Percentiles rank a stretch among this genome's conserved stretches.
phyloP scores from a whole-genome alignment of 2,113 vertebrate genomes.

The Nerophis ophidion region DNA sequence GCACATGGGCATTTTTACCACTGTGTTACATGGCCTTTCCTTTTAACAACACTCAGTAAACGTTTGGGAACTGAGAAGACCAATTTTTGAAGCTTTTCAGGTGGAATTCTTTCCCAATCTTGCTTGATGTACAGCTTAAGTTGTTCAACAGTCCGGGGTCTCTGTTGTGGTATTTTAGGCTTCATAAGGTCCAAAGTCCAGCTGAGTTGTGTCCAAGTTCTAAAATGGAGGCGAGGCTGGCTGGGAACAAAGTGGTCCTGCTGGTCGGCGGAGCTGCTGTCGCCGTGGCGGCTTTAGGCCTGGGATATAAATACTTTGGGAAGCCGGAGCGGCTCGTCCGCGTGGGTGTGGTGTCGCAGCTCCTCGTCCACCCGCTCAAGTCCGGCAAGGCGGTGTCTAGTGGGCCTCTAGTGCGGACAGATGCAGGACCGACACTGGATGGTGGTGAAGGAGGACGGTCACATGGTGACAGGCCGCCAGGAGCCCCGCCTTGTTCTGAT shows the following conservation, averaged over 20 bases:
- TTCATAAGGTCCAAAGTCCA: slow-evolving; percentile 7
- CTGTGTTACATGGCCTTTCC: too few relatives aligned
- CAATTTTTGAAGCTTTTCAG: too few relatives aligned
- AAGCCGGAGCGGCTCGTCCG: slow-evolving; percentile 53
- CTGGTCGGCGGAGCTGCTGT: slow-evolving; percentile 57
- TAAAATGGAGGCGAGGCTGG: slow-evolving; percentile 46
- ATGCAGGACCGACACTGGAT: slow-evolving; percentile 89
- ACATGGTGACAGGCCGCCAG: slow-evolving; percentile 85
- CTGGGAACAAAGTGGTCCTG: slow-evolving; percentile 28
- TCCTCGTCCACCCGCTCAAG: slow-evolving; percentile 84
- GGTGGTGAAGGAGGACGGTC: slow-evolving; percentile 80
- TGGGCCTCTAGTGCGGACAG: slow-evolving; percentile 77
- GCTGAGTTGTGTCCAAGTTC: neutral
- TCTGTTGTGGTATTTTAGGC: too few relatives aligned
- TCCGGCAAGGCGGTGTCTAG: slow-evolving; percentile 76
- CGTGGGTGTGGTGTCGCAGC: slow-evolving; percentile 78
- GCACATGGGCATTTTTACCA: too few relatives aligned
- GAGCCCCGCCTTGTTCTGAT: slow-evolving; percentile 83
- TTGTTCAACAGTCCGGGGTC: too few relatives aligned
- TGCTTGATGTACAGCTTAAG: too few relatives aligned
- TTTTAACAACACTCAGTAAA: too few relatives aligned
- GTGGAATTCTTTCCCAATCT: too few relatives aligned
- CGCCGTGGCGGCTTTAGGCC: slow-evolving; percentile 37
- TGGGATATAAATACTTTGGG: slow-evolving; percentile 55
- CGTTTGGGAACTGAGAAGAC: too few relatives aligned